phyloP scores from a whole-genome alignment of 2,797 vertebrate genomes.

The Sciaenops ocellatus region DNA sequence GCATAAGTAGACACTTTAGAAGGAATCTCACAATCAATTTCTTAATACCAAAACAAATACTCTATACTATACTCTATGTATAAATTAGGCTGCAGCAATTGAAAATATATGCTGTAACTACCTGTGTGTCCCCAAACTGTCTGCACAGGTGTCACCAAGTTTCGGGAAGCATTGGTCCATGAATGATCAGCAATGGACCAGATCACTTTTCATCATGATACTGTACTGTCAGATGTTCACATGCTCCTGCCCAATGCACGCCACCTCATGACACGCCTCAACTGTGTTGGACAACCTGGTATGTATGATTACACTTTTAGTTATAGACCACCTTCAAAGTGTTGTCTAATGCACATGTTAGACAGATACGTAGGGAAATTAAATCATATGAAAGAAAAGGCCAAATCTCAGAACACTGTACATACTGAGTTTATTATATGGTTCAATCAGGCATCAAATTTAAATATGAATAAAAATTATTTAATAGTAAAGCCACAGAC shows the following conservation, averaged over 20 bases:
- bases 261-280: constrained; percentile 92
- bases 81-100: not conserved
- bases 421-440: not conserved
- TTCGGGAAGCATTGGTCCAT: not conserved
- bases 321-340: not conserved
- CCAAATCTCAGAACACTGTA: not conserved
- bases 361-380: no score
- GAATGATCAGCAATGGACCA: constrained; percentile 85
- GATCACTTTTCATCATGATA: constrained; percentile 88
- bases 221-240: constrained; percentile 95
- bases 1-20: no score
- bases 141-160: constrained; percentile 8
- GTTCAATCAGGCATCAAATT: not conserved
- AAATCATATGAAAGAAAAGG: not conserved
- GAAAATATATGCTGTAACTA: not conserved
- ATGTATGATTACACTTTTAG: constrained; percentile 18
- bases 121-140: not conserved
- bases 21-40: no score
- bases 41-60: no score
- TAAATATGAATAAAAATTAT: not conserved
- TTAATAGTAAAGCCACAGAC: no score
- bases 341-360: not conserved
- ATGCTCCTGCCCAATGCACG: constrained; percentile 85
- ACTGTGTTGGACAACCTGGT: constrained; percentile 92
- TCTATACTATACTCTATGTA: no score